phyloP scores from a whole-genome alignment of 2,113 vertebrate genomes.

The Platysternon megacephalum region DNA sequence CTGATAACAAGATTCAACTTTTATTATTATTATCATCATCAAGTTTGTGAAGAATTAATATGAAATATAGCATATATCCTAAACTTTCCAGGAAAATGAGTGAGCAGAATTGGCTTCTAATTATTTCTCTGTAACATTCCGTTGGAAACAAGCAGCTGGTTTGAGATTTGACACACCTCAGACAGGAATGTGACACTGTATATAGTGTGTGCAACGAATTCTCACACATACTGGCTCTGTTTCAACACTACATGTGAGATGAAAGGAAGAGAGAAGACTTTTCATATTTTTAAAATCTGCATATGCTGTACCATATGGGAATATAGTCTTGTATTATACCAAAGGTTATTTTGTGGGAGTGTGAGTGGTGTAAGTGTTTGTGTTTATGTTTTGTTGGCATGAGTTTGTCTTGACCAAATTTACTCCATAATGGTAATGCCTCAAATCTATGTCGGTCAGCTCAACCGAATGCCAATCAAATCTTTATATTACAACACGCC shows the following conservation, averaged over 20 bases:
- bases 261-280: not conserved
- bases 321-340: not conserved
- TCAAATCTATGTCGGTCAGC: not conserved
- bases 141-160: constrained; percentile 10
- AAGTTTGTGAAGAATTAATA: not conserved
- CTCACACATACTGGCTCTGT: constrained; percentile 30
- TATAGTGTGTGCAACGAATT: not conserved
- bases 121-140: not conserved
- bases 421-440: not conserved
- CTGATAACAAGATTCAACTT: constrained; percentile 20
- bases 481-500: not conserved
- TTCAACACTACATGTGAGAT: constrained; percentile 15
- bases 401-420: not conserved
- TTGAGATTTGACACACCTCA: constrained; percentile 40
- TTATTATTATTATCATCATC: not conserved
- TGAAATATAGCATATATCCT: not conserved
- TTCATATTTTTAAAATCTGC: constrained; percentile 26
- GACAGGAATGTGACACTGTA: constrained; percentile 15
- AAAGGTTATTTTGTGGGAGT: not conserved
- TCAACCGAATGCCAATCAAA: not conserved
- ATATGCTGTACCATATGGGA: not conserved
- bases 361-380: not conserved
- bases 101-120: constrained; percentile 11
- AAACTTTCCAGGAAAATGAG: not conserved
- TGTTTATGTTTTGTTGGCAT: not conserved